A percentile compares a stretch with the other conserved stretches of the same genome.
Conservation (phyloP, 2,888 invertebrate genomes). For the Hydroisotoma schaefferi region DNA sequence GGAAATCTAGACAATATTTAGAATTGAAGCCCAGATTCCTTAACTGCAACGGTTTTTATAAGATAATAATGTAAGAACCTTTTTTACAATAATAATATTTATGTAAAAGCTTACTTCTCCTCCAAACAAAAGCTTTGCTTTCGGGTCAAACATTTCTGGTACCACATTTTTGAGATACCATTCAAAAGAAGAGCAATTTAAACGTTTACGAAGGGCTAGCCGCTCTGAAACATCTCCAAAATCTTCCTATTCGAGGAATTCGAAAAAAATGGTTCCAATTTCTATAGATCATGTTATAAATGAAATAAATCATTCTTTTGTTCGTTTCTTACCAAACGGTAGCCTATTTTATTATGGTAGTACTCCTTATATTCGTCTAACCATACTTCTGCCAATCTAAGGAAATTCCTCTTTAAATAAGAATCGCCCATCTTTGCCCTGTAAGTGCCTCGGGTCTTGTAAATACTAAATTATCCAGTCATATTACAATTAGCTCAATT, state of each 20-base stretch:
- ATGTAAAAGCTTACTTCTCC: slow-evolving; percentile 9
- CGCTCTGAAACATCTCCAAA: slow-evolving; percentile 16
- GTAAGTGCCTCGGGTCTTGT: slow-evolving; percentile 9
- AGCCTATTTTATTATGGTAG: neutral
- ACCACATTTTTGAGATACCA: slow-evolving; percentile 7
- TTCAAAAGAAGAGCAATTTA: slow-evolving; percentile 15
- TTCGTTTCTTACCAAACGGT: slow-evolving; percentile 1
- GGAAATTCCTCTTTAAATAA: slow-evolving; percentile 14
- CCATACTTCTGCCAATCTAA: slow-evolving; percentile 17
- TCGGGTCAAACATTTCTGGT: slow-evolving; percentile 7
- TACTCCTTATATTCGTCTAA: slow-evolving; percentile 22
- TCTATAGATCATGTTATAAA: neutral
- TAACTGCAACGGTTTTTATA: neutral
- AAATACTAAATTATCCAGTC: slow-evolving; percentile 3
- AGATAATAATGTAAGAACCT: neutral
- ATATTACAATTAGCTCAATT: too few relatives aligned
- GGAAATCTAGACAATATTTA: slow-evolving; percentile 10
- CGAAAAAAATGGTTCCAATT: neutral
- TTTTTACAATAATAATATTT: neutral
- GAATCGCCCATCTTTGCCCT: slow-evolving; percentile 1
- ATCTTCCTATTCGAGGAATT: slow-evolving; percentile 6
- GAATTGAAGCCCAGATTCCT: neutral
- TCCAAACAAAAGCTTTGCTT: slow-evolving; percentile 7
- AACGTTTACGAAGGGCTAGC: slow-evolving; percentile 4
- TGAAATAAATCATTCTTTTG: neutral